A percentile compares a stretch with the other conserved stretches of the same genome.
These are phyloP conservation scores for Phalacrocorax aristotelis DNA, from an alignment of 2,113 vertebrate genomes.

Conservation along the genomic window DNA sequence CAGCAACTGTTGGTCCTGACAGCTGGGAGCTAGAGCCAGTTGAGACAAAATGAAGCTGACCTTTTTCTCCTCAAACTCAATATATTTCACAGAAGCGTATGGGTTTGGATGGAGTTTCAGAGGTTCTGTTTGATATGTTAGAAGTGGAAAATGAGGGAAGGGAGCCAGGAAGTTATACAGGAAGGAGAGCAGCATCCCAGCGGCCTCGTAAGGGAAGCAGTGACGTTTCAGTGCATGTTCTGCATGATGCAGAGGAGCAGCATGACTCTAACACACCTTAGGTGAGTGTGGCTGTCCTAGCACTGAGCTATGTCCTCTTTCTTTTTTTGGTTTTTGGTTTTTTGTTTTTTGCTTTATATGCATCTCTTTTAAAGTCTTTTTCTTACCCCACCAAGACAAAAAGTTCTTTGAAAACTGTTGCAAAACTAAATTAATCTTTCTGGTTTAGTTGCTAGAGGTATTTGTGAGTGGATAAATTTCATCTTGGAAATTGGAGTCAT, in stretches of 20 bases:
- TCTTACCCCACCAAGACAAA: not conserved
- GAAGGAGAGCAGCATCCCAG: not conserved
- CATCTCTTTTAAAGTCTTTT: not conserved
- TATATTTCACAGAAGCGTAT: not conserved
- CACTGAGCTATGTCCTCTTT: not conserved
- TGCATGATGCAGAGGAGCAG: not conserved
- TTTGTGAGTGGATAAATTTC: not conserved
- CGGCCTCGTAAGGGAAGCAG: not conserved
- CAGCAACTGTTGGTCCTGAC: not conserved
- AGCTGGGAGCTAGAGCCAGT: not conserved
- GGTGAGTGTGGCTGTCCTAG: not conserved
- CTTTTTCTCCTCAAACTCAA: not conserved
- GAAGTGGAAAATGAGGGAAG: not conserved
- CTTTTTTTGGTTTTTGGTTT: not conserved
- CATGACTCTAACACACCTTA: fast-evolving
- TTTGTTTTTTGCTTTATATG: not conserved
- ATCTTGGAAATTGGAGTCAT: not conserved
- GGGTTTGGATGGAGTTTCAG: not conserved
- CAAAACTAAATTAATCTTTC: not conserved
- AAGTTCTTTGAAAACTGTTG: not conserved
- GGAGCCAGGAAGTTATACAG: not conserved
- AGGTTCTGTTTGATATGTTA: not conserved
- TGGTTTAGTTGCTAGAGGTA: not conserved
- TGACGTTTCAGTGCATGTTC: not conserved
- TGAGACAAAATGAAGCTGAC: not conserved